These are phyloP conservation scores for Alexandromys oeconomus DNA, from an alignment of 2,797 vertebrate genomes.

Conservation along the genomic window DNA sequence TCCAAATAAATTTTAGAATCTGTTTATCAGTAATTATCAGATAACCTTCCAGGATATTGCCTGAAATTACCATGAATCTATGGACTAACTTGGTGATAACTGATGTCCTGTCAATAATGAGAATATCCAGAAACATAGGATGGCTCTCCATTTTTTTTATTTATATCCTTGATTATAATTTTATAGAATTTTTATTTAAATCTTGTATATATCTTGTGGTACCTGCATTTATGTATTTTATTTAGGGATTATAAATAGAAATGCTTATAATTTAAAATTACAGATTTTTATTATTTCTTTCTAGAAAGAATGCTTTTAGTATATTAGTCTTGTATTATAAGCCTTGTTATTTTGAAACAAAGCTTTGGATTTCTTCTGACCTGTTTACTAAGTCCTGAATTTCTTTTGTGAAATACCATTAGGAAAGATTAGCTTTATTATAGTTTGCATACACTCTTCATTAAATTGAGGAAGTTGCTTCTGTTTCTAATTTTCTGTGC, in stretches of 20 bases:
- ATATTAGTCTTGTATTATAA: neutral
- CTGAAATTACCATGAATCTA: neutral
- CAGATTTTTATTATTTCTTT: neutral
- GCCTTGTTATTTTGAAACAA: neutral
- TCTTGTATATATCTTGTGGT: neutral
- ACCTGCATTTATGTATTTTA: neutral
- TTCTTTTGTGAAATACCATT: neutral
- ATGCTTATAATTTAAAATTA: neutral
- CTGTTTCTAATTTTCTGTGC: neutral
- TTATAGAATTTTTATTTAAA: neutral
- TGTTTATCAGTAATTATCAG: neutral
- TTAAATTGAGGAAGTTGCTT: neutral
- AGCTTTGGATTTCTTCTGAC: neutral
- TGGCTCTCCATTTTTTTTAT: neutral
- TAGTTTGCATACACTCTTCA: neutral
- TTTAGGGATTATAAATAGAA: neutral
- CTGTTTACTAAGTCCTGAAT: neutral
- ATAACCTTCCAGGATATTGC: neutral
- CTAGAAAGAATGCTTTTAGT: neutral
- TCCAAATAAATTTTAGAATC: neutral
- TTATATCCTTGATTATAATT: neutral
- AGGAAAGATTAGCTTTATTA: neutral
- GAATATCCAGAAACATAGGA: neutral
- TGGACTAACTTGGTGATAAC: neutral
- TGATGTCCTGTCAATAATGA: neutral